Evolutionary conservation across 2,797 vertebrate species (phyloP), one percentile per base, ranked within the genome.

Genomic region (Cyprinodon diabolis): DNA sequence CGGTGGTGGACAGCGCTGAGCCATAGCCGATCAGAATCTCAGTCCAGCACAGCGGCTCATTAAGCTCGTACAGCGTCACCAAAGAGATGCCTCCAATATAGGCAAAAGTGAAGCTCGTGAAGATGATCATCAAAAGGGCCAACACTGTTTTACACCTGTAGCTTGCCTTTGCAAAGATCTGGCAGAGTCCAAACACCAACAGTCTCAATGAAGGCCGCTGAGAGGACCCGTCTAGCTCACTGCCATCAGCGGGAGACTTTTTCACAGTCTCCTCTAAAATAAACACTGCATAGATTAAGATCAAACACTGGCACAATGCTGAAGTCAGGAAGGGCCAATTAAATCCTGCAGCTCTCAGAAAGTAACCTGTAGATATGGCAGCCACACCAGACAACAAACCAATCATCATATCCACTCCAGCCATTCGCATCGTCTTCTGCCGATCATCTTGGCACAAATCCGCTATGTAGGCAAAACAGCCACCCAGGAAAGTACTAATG

Each of bases 21-120:
- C 97, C 97, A 1, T 98, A 99, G 76, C 98, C 98, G 69, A 99
- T 95, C 80, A 97, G 93, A 15, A 99, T 94, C 91, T 96, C 96
- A 48, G 91, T 94, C 98, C 98, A 99, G 93, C 98, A 99, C 62
- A 99, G 96, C 0, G 98, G 98, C 17, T 95, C 84, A 4, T 96
- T 95, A 68, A 99, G 92, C 83, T 99, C 97, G 67, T 97, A 99
- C 0, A 99, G 94, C 0, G 94, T 97, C 55, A 97, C 85, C 78
- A 96, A 66, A 0, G 94, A 94, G 48, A 75, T n/a, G 37, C 92
- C 90, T 1, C 98, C 97, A 1, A 94, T 0, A 13, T 94, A 43
- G 4, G 92, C 71, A 9, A 98, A 96, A 52, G 93, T 90, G 3
- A 96, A 96, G 63, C 87, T 89, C 87, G 92, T 91, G 72, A 97